These are phyloP conservation scores for Ciona savignyi DNA, from an alignment of 23 tunicate genomes.

Conservation along the genomic window DNA sequence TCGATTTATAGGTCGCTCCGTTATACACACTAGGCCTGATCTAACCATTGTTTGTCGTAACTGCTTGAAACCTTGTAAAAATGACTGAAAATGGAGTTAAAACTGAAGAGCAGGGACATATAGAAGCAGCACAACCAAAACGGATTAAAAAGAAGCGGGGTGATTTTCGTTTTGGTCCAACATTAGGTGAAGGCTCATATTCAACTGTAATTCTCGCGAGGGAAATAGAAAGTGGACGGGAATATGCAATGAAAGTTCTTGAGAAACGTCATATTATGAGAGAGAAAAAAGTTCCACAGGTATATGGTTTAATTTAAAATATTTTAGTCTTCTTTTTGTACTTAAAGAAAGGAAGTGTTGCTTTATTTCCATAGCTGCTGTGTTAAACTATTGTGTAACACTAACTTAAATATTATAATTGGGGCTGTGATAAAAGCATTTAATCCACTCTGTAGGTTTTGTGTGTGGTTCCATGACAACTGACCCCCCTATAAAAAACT, in stretches of 20 bases:
- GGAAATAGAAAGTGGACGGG: constrained; percentile 55
- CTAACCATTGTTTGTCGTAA: too few relatives aligned
- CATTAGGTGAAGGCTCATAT: constrained; percentile 87
- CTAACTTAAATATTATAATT: too few relatives aligned
- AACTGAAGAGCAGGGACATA: not conserved
- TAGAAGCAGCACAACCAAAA: not conserved
- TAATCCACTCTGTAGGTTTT: too few relatives aligned
- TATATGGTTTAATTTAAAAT: not conserved
- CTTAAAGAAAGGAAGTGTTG: not conserved
- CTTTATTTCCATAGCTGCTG: too few relatives aligned
- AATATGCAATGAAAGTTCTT: constrained; percentile 74
- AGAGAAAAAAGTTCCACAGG: constrained; percentile 91
- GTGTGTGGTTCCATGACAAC: too few relatives aligned
- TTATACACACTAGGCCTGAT: too few relatives aligned
- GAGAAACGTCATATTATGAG: constrained; percentile 72
- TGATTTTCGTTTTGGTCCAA: constrained; percentile 78
- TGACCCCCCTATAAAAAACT: too few relatives aligned
- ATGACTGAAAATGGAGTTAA: not conserved
- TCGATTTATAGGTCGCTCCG: too few relatives aligned
- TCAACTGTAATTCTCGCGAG: constrained; percentile 78
- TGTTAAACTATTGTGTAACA: too few relatives aligned
- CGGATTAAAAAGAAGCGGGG: constrained; percentile 33
- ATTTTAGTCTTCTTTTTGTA: not conserved
- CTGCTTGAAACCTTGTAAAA: too few relatives aligned
- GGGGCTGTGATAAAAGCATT: too few relatives aligned